phyloP scores from a whole-genome alignment of 2,113 vertebrate species.

The Pelecanoides urinatrix region DNA sequence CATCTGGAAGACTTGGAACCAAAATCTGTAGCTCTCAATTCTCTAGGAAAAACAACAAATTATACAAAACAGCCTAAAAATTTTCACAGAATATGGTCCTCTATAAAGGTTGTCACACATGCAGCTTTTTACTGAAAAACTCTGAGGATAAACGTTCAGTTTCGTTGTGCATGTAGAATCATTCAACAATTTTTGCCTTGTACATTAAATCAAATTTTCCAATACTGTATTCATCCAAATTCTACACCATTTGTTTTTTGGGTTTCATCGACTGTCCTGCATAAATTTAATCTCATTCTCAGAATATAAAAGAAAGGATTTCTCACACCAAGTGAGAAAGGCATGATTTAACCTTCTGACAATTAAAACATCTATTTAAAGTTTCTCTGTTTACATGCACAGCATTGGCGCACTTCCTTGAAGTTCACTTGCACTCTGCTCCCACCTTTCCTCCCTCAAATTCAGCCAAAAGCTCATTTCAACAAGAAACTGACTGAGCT shows the following conservation, averaged over 20 bases:
- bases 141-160: background rate
- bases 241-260: background rate
- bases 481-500: background rate
- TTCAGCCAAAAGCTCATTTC: background rate
- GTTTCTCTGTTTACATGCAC: background rate
- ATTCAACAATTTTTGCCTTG: background rate
- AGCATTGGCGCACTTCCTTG: background rate
- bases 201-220: background rate
- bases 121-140: conserved; percentile 10
- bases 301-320: background rate
- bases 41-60: conserved; percentile 18
- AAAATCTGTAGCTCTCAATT: conserved; percentile 23
- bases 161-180: background rate
- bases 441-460: background rate
- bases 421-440: background rate
- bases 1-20: background rate
- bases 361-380: background rate
- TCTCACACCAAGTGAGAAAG: background rate
- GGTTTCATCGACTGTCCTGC: background rate
- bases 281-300: background rate
- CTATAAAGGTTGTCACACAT: conserved; percentile 9
- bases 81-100: background rate
- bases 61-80: background rate
- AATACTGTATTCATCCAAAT: background rate
- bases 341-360: background rate